Base-by-base conservation (phyloP, 2,797 vertebrate species). In the Phrynocephalus vlangalii region DNA sequence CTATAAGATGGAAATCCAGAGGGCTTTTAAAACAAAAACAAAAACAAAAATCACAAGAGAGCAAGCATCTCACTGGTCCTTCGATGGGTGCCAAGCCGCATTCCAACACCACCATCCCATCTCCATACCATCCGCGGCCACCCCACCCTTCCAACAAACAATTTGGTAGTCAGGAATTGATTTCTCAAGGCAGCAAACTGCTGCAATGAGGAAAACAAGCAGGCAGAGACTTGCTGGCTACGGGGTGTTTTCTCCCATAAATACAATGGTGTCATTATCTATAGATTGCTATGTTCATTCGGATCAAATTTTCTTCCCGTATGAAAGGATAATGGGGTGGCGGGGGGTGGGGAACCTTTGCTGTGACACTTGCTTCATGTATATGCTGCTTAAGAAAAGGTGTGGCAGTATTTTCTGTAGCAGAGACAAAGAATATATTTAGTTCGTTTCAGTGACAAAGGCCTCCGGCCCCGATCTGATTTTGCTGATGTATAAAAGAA, bases 1-100 rank as follows among this genome's bases (percentile, higher is more conserved):
- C 96, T 96, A 97, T 93, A 95, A 96, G 94, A 96, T 87, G 92
- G 93, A 97, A 95, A 97, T 96, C 92, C 90, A 91, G 92, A 95
- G 9, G n/a, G 9, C 9, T 50, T 10, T 15, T 28, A 68, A 1
- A 10, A 44, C 38, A 44, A 44, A 44, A 44, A 44, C 38, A 44
- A 56, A 56, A 56, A 56, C 8, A 56, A 56, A 91, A 91, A 92
- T 48, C 28, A n/a, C 79, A n/a, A 92, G 88, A 91, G 84, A 91
- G 94, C 93, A 88, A 92, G 84, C 48, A 82, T 88, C 90, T 92
- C 88, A 89, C 82, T 10, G 84, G 91, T 85, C 89, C 89, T 83
- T 84, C 16, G 60, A 90, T 89, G 84, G 86, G 90, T 90, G 87
- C 15, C 38, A 63, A 88, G 82, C 86, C 84, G 76, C 84, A 24